These are phyloP conservation scores for Sebastes alutus DNA, from an alignment of 2,797 vertebrate genomes.

Conservation along the genomic window DNA sequence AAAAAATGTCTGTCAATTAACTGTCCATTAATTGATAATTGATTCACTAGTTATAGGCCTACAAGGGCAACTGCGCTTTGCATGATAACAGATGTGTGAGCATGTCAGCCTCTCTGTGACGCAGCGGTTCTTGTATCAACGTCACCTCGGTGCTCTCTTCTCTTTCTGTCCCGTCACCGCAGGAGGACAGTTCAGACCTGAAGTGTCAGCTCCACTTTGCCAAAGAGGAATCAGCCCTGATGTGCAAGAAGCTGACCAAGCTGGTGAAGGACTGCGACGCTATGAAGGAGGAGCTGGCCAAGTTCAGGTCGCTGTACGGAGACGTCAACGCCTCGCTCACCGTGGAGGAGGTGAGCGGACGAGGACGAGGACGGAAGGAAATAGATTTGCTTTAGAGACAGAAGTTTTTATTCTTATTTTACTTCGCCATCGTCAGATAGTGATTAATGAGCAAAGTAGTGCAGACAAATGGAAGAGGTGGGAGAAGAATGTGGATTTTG, in stretches of 20 bases:
- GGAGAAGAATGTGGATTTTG: background rate
- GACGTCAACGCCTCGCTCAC: constrained; percentile 93
- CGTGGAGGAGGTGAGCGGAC: constrained; percentile 85
- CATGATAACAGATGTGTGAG: background rate
- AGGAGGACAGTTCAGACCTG: constrained; percentile 96
- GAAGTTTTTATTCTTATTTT: background rate
- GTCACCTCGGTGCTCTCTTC: constrained; percentile 13
- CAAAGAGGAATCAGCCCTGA: constrained; percentile 96
- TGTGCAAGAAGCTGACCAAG: constrained; percentile 98
- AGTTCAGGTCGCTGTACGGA: constrained; percentile 92
- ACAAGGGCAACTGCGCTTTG: background rate
- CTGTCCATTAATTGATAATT: too few relatives aligned
- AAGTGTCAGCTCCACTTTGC: constrained; percentile 99
- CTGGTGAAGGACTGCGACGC: constrained; percentile 95
- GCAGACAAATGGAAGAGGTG: background rate
- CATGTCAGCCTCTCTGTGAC: background rate
- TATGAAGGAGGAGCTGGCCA: constrained; percentile 95
- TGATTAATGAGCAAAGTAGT: constrained; percentile 14
- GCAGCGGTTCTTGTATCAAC: constrained; percentile 5
- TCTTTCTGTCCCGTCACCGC: constrained; percentile 23
- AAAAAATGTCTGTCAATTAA: too few relatives aligned
- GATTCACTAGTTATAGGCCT: background rate
- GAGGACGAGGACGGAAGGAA: background rate
- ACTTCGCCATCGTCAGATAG: background rate
- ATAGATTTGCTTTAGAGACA: background rate